These are phyloP conservation scores for Electrophaes corylata DNA, from an alignment of 2,888 invertebrate genomes.

Conservation along the genomic window DNA sequence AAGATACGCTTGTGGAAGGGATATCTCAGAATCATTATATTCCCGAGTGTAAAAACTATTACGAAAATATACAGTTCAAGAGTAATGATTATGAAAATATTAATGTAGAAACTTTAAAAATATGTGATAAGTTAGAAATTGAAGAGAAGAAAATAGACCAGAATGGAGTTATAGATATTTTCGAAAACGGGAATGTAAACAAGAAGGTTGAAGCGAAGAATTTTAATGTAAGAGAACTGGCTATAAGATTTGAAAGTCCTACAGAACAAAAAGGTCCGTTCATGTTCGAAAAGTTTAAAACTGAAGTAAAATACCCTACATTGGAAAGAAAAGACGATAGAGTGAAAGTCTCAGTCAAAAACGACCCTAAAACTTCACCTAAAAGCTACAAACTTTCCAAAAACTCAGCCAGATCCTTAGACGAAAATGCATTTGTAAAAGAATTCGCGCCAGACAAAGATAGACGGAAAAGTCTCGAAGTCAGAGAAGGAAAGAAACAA, in stretches of 20 bases:
- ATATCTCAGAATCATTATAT: neutral
- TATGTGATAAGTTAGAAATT: slow-evolving; percentile 64
- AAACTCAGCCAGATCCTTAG: slow-evolving; percentile 87
- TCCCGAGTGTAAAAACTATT: slow-evolving; percentile 36
- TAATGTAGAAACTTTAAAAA: slow-evolving; percentile 64
- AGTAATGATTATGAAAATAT: slow-evolving; percentile 69
- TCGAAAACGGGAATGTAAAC: slow-evolving; percentile 66
- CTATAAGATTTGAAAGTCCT: slow-evolving; percentile 86
- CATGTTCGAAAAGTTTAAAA: slow-evolving; percentile 80
- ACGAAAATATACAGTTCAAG: slow-evolving; percentile 46
- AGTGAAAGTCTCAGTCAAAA: slow-evolving; percentile 52
- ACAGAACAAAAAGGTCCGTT: slow-evolving; percentile 84
- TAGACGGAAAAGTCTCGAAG: slow-evolving; percentile 87
- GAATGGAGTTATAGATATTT: slow-evolving; percentile 42
- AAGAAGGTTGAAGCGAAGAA: slow-evolving; percentile 51
- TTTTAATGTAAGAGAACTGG: slow-evolving; percentile 86
- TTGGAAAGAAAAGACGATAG: slow-evolving; percentile 62
- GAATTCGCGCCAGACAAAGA: slow-evolving; percentile 84
- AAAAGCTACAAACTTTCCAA: slow-evolving; percentile 84
- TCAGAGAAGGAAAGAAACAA: slow-evolving; percentile 83
- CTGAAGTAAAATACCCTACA: slow-evolving; percentile 69
- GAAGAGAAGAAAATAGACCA: slow-evolving; percentile 42
- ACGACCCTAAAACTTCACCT: slow-evolving; percentile 70
- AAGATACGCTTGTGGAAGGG: neutral
- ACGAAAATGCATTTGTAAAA: slow-evolving; percentile 89